These are phyloP conservation scores for Origma solitaria DNA, from an alignment of 2,113 vertebrate species.

Conservation along the genomic window DNA sequence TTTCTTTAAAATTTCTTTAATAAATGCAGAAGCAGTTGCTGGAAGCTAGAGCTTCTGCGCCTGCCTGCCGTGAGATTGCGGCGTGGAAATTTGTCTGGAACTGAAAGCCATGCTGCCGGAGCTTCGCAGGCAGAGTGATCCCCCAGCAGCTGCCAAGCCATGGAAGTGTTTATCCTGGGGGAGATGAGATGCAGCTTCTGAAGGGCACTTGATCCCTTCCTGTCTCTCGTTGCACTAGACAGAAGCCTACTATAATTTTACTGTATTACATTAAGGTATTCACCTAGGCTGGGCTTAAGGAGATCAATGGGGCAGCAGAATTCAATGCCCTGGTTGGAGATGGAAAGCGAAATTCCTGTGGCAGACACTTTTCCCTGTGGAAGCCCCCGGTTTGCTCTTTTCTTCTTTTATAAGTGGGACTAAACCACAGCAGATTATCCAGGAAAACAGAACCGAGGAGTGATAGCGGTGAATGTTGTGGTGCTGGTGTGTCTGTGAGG, in stretches of 20 bases:
- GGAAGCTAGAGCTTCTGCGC: not conserved
- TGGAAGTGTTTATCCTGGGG: conserved; percentile 39
- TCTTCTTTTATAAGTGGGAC: not conserved
- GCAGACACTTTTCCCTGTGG: not conserved
- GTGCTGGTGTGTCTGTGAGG: not conserved
- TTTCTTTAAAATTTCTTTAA: not conserved
- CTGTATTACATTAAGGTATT: not conserved
- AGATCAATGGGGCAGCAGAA: not conserved
- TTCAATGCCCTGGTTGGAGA: not conserved
- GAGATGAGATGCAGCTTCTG: conserved; percentile 24
- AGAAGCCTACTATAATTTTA: not conserved
- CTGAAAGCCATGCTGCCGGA: not conserved
- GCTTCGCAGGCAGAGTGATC: not conserved
- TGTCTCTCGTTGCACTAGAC: not conserved
- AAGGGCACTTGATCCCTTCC: conserved; percentile 13
- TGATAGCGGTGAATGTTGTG: not conserved
- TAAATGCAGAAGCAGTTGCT: conserved; percentile 1
- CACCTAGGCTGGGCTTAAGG: not conserved
- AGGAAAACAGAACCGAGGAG: not conserved
- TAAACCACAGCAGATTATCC: not conserved
- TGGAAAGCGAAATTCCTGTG: not conserved
- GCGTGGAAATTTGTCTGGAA: not conserved
- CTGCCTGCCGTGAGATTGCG: not conserved
- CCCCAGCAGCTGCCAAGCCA: not conserved
- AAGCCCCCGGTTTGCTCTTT: not conserved